Base-by-base conservation (phyloP, 2,797 vertebrate species). In the Myiothlypis coronata region DNA sequence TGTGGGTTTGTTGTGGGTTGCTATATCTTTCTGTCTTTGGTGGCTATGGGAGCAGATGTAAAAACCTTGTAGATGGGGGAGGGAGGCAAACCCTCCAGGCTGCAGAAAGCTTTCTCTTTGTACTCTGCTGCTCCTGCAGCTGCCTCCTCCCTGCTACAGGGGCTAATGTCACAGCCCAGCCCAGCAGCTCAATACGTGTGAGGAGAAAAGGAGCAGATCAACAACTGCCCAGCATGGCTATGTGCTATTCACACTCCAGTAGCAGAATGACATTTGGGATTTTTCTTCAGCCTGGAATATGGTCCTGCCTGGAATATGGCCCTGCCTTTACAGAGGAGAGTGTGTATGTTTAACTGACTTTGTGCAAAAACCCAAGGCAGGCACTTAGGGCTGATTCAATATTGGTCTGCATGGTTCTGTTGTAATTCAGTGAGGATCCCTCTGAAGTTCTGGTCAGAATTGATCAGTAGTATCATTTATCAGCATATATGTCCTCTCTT, bases 1-100 rank as follows among this genome's bases (percentile, higher is more conserved):
- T 95, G 98, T 95, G 97, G 97, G 96, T 95, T 97, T 70, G 43
- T n/a, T 83, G 68, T 79, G 92, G 93, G 90, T 34, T 94, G 87
- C 63, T 74, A 2, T 53, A 35, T 94, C 83, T 91, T 72, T 63
- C 52, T 86, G n/a, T 91, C 70, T 52, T 64, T 60, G 78, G 90
- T 86, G 69, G 65, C 87, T 87, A 39, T 11, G 30, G 50, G 74
- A 78, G 83, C 67, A 86, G 75, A 89, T 83, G 89, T 68, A 53
- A 41, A 93, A 95, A 75, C 37, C 63, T 35, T 56, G 53, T 63
- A 30, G 64, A 17, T 43, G 71, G 86, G 86, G 85, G 84, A 67
- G 65, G 83, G 63, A 18, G 14, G 4, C 63, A 72, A 60, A 79
- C 16, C 50, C 65, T 70, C 26, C 34, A 49, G 53, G 49, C 69